Evolutionary conservation across 2,797 vertebrate species (phyloP), one percentile per base, ranked within the genome.

Genomic region (Halcyon badia): DNA sequence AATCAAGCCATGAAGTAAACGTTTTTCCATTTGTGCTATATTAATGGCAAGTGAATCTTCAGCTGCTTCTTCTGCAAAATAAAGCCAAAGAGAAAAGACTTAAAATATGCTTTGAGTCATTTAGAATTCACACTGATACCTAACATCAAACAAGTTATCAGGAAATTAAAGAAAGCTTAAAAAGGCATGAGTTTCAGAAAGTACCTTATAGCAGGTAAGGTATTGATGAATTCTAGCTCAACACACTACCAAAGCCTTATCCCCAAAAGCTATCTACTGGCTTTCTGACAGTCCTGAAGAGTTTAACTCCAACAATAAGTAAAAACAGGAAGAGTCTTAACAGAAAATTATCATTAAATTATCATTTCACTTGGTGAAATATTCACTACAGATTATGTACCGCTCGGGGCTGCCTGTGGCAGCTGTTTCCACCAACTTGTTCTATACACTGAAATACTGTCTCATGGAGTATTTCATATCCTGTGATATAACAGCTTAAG

Each of bases 1-100:
- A 97, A 99, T 99, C 75, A 99, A 98, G 66, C 99, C 99, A 46
- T 99, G 98, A 56, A 99, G 98, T 83, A 99, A 98, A 82, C 96
- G 98, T 96, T 99, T 99, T 94, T 99, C 99, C 97, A 99, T 98
- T 94, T 99, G 99, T 65, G 99, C 99, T 62, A 98, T 98, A 95
- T 94, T 98, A 70, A 99, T 98, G n/a, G 99, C 99, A 92, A 98
- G 87, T 2, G 98, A 98, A 58, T 98, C 98, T 89, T 98, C 98
- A 51, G 94, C 97, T 22, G 98, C 98, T 92, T 98, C 98, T 96
- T 99, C 99, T 99, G 95, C 61, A 97, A 96, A 97, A 95, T 58
- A 81, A 97, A 97, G 84, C 42, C 86, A 39, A 69, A 73, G 46
- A 95, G 21, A 62, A 83, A 76, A 76, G 35, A 30, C 31, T 87